Percentiles rank a stretch among this genome's conserved stretches.
phyloP scores from a whole-genome alignment of 30 jellyfish, hydroid and myxozoan species.

The Haliclystus octoradiatus region DNA sequence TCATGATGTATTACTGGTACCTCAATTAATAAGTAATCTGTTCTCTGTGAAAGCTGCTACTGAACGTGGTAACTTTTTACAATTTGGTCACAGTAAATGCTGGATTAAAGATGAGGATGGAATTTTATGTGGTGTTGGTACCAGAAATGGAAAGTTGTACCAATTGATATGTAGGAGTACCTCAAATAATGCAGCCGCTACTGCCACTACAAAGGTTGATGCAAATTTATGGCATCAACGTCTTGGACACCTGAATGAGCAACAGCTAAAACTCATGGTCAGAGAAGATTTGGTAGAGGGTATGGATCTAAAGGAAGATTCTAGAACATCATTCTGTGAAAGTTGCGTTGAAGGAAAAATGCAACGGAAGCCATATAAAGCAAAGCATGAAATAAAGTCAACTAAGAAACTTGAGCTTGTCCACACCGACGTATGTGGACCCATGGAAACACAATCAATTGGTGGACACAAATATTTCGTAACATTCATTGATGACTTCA shows the following conservation, averaged over 20 bases:
- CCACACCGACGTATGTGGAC: neutral
- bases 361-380: neutral
- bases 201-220: neutral
- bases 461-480: neutral
- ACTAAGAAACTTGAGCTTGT: neutral
- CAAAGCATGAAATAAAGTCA: neutral
- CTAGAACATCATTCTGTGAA: no score
- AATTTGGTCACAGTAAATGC: no score
- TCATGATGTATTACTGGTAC: neutral
- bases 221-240: neutral
- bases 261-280: neutral
- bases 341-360: neutral
- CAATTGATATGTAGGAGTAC: neutral
- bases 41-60: conserved; percentile 3
- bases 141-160: neutral
- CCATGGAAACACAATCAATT: neutral
- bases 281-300: no score
- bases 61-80: neutral
- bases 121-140: neutral
- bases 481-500: neutral
- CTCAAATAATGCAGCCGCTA: neutral
- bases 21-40: neutral
- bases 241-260: neutral
- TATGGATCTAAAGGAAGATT: no score
- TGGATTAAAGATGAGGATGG: no score